Conservation (phyloP, 2,113 vertebrate species). For the Corydoras sp. region DNA sequence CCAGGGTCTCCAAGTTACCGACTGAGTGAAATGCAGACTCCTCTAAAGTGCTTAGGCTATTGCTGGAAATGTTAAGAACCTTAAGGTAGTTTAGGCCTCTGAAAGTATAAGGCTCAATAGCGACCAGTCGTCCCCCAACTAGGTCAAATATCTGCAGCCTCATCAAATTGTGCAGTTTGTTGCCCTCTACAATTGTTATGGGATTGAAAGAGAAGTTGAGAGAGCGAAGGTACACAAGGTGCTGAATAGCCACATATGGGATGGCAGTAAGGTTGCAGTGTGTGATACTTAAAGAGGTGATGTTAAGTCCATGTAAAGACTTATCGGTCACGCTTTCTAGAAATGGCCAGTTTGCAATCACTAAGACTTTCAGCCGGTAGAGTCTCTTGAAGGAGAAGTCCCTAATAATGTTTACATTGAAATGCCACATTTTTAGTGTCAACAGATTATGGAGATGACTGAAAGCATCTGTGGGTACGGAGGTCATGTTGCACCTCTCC, state of each 20-base stretch:
- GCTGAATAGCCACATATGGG: slow-evolving; percentile 89
- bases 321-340: slow-evolving; percentile 90
- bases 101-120: slow-evolving; percentile 91
- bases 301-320: slow-evolving; percentile 90
- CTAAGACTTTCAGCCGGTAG: slow-evolving; percentile 84
- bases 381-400: slow-evolving; percentile 96
- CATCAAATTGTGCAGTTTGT: slow-evolving; percentile 85
- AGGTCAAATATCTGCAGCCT: slow-evolving; percentile 93
- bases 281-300: slow-evolving; percentile 89
- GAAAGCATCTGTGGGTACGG: slow-evolving; percentile 91
- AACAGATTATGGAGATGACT: slow-evolving; percentile 90
- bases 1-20: slow-evolving; percentile 92
- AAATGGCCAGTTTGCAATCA: slow-evolving; percentile 89
- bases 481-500: slow-evolving; percentile 90
- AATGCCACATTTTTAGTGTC: slow-evolving; percentile 81
- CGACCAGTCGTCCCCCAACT: slow-evolving; percentile 80
- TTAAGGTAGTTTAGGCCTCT: slow-evolving; percentile 89
- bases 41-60: slow-evolving; percentile 86
- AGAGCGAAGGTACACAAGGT: slow-evolving; percentile 89
- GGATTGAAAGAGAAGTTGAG: slow-evolving; percentile 97
- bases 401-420: slow-evolving; percentile 85
- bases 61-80: slow-evolving; percentile 90
- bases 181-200: slow-evolving; percentile 83
- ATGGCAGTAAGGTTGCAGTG: slow-evolving; percentile 86
- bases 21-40: slow-evolving; percentile 93